Evolutionary conservation across 2,113 vertebrate species (phyloP).

Genomic region (Tapirus terrestris): DNA sequence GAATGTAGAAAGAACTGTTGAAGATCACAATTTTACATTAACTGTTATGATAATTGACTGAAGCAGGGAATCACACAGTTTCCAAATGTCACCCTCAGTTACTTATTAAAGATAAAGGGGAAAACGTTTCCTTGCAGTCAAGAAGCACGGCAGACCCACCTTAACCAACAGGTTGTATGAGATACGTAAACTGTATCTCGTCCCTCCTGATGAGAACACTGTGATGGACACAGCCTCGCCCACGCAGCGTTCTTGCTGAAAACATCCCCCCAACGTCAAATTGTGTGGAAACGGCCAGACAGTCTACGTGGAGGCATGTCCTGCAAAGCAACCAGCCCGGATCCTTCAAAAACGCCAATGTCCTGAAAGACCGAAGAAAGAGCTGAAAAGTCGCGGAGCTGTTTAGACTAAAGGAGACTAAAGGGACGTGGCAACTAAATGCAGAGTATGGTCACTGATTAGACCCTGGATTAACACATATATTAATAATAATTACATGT

Average conservation of each 20-base stretch:
- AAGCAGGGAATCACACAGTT: background rate
- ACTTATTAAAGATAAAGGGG: background rate
- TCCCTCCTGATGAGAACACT: background rate
- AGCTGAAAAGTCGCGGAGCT: background rate
- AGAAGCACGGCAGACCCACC: background rate
- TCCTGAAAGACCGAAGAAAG: background rate
- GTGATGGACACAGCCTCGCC: background rate
- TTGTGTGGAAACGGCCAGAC: background rate
- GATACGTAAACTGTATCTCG: no score
- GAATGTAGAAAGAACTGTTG: conserved; percentile 1
- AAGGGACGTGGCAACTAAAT: background rate
- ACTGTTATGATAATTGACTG: background rate
- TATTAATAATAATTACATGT: background rate
- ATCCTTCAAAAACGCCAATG: background rate
- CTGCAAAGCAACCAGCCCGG: background rate
- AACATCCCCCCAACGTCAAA: background rate
- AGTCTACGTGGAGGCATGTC: background rate
- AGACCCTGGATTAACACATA: background rate
- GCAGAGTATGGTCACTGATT: background rate
- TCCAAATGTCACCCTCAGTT: background rate
- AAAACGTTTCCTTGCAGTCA: background rate
- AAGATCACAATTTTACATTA: background rate
- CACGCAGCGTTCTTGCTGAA: background rate
- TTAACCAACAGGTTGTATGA: background rate
- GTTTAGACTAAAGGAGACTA: background rate